These are phyloP conservation scores for Stenodera caucasica DNA, from an alignment of 2,888 invertebrate species.

Conservation along the genomic window DNA sequence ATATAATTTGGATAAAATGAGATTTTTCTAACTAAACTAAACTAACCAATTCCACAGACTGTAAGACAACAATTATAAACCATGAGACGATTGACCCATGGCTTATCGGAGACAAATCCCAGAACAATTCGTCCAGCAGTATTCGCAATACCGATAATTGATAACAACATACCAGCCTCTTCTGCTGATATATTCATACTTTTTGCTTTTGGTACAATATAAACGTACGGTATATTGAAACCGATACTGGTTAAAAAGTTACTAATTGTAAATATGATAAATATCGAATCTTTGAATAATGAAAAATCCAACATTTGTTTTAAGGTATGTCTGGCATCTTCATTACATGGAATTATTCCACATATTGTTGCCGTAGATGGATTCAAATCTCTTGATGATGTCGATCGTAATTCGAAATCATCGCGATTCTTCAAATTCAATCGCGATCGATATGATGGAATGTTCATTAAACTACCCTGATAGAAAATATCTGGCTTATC, in stretches of 20 bases:
- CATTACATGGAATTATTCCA: slow-evolving; percentile 63
- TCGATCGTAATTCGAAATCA: not conserved
- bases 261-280: slow-evolving; percentile 86
- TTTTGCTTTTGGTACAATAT: slow-evolving; percentile 75
- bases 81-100: slow-evolving; percentile 86
- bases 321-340: slow-evolving; percentile 71
- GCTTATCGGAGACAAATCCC: slow-evolving; percentile 85
- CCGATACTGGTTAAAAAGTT: slow-evolving; percentile 96
- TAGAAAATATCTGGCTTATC: slow-evolving; percentile 87
- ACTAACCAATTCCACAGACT: slow-evolving; percentile 83
- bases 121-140: slow-evolving; percentile 86
- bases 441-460: slow-evolving; percentile 50
- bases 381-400: slow-evolving; percentile 8
- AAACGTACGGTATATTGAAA: slow-evolving; percentile 92
- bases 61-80: slow-evolving; percentile 89
- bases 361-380: slow-evolving; percentile 51
- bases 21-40: slow-evolving; percentile 60
- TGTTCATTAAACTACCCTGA: slow-evolving; percentile 69
- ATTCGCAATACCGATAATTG: slow-evolving; percentile 84
- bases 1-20: not conserved
- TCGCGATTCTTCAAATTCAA: slow-evolving; percentile 38
- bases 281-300: slow-evolving; percentile 81
- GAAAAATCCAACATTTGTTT: slow-evolving; percentile 84
- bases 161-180: slow-evolving; percentile 70
- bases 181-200: slow-evolving; percentile 60